Conservation (phyloP, 1,140 invertebrate genomes). For the Zaprionus davidi region DNA sequence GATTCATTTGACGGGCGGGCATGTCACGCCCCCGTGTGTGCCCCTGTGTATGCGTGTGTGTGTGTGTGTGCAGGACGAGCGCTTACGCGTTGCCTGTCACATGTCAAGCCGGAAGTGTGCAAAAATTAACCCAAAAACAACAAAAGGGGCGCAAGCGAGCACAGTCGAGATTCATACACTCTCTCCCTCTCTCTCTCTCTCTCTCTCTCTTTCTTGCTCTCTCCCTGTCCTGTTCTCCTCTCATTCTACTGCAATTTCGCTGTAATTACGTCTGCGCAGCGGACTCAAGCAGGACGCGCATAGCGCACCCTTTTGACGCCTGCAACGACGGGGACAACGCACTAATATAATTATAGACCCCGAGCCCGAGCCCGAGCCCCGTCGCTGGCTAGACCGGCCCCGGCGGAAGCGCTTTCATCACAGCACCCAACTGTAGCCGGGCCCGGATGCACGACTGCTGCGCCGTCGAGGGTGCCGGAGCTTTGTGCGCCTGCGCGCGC, state of each 20-base stretch:
- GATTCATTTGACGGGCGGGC: slow-evolving; percentile 77
- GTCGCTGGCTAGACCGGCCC: slow-evolving; percentile 18
- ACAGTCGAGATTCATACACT: slow-evolving; percentile 16
- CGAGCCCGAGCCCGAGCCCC: slow-evolving; percentile 24
- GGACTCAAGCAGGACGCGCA: slow-evolving; percentile 12
- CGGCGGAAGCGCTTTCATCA: slow-evolving; percentile 75
- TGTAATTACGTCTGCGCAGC: slow-evolving; percentile 59
- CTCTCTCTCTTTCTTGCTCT: slow-evolving; percentile 15
- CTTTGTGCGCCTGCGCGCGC: slow-evolving; percentile 54
- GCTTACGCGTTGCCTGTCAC: slow-evolving; percentile 73
- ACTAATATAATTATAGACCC: slow-evolving; percentile 77
- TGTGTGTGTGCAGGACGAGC: slow-evolving; percentile 29
- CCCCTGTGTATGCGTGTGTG: slow-evolving; percentile 7
- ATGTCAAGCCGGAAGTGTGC: slow-evolving; percentile 82
- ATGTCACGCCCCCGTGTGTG: slow-evolving; percentile 58
- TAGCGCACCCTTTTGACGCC: slow-evolving; percentile 62
- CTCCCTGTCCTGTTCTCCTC: not conserved
- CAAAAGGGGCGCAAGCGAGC: slow-evolving; percentile 24
- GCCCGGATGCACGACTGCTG: not conserved
- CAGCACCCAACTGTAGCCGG: slow-evolving; percentile 55
- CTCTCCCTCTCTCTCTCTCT: slow-evolving; percentile 20
- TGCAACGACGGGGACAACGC: slow-evolving; percentile 44
- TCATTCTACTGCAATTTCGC: slow-evolving; percentile 10
- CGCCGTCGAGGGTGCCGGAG: slow-evolving; percentile 48
- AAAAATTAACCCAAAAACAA: slow-evolving; percentile 60